Evolutionary conservation across 2,113 vertebrate species (phyloP), one percentile per base, ranked within the genome.

Genomic region (Hemicordylus capensis): DNA sequence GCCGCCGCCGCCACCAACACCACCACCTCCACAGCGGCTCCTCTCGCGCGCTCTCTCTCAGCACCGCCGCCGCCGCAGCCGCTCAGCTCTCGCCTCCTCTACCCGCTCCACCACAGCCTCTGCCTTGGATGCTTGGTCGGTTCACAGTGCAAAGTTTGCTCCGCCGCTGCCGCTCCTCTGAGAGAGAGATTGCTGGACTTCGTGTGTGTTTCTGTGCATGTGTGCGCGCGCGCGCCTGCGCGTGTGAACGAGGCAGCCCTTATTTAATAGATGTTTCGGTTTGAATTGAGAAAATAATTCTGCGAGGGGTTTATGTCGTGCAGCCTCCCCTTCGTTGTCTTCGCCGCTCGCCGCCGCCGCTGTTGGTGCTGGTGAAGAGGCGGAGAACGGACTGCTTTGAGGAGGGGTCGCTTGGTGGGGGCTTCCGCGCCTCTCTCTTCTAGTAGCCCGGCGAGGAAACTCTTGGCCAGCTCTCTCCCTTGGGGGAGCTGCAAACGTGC

Each of bases 361-460:
- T 77, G 75, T 34, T 34, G 81, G 46, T 67, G 72, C 63, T 34
- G 80, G 76, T 51, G 80, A 74, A 75, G 66, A 67, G 88, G 75
- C 63, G 85, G 31, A 31, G 74, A 61, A 84, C n/a, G n/a, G 76
- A 74, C 66, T 34, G 84, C 84, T 82, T 42, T 44, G 42, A 83
- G 86, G 12, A 66, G 69, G 83, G 87, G 84, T 82, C 79, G 78
- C 85, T 83, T 69, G 89, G 76, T 1, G 85, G 39, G 80, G 88
- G 61, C 83, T 70, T 20, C 19, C 28, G 70, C 88, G 91, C 93
- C 89, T 81, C 90, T 89, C 90, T 89, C 85, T 75, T 12, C 54
- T 31, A 28, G 46, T 20, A 2, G 22, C 46, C 85, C 91, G 90
- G 81, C 94, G 93, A 92, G 91, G 95, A 91, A 96, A 96, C 87